A percentile compares a stretch with the other conserved stretches of the same genome.
Conservation (phyloP, 2,888 invertebrate genomes). For the Corbicula japonica region DNA sequence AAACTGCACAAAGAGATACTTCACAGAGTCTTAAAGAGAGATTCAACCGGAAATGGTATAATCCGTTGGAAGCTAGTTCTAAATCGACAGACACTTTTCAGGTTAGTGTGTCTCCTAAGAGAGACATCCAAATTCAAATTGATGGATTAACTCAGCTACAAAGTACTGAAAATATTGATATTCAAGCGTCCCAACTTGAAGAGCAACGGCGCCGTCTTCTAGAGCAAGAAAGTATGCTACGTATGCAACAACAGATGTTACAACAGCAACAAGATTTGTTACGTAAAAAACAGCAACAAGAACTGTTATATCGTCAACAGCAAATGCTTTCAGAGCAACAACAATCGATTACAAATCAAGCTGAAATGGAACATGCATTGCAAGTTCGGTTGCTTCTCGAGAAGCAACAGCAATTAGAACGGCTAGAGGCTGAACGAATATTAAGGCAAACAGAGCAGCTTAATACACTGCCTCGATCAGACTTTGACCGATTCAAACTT, state of each 20-base stretch:
- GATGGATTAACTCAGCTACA: background rate
- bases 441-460: background rate
- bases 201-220: background rate
- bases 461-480: too few relatives aligned
- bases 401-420: slow-evolving; percentile 1
- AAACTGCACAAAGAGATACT: background rate
- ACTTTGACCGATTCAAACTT: too few relatives aligned
- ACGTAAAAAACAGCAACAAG: slow-evolving; percentile 7
- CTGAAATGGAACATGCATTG: slow-evolving; percentile 14
- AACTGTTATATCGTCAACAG: slow-evolving; percentile 7
- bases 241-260: background rate
- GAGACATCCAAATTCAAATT: background rate
- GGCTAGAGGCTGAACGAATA: background rate
- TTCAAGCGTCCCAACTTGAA: background rate
- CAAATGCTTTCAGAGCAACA: slow-evolving; percentile 3
- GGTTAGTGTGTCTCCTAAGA: background rate
- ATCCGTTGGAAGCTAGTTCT: slow-evolving; percentile 3
- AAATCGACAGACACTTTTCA: background rate
- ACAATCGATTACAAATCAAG: background rate
- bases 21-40: slow-evolving; percentile 5
- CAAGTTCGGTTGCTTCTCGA: background rate
- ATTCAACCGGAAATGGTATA: slow-evolving; percentile 39
- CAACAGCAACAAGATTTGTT: slow-evolving; percentile 16
- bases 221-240: too few relatives aligned
- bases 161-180: background rate